Conservation (phyloP, 1,140 invertebrate genomes). For the Tyrophagus putrescentiae region DNA sequence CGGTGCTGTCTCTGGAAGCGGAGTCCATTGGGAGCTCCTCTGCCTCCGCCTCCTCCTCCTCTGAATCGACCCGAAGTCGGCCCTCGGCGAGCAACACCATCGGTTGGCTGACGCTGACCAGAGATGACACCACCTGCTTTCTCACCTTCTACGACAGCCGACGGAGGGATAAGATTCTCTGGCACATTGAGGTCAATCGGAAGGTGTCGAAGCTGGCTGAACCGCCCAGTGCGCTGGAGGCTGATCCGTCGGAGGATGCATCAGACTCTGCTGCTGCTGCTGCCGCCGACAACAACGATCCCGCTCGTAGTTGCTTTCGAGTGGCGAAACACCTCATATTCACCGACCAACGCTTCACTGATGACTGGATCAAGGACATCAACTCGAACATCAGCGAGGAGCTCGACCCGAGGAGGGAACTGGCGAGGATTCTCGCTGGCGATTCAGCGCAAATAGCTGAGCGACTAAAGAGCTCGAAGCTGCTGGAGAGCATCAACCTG, state of each 20-base stretch:
- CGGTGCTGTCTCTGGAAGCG: background rate
- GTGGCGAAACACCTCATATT: background rate
- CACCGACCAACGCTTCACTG: background rate
- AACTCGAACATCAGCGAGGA: slow-evolving; percentile 10
- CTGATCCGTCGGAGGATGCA: no score
- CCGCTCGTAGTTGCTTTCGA: background rate
- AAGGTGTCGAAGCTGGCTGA: slow-evolving; percentile 2
- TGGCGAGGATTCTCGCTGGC: background rate
- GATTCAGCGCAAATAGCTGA: background rate
- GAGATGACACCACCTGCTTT: slow-evolving; percentile 2
- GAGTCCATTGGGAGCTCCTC: background rate
- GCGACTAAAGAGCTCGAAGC: background rate
- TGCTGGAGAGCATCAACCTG: background rate
- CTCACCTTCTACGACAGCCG: background rate
- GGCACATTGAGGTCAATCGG: slow-evolving; percentile 9
- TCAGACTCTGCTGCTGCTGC: no score
- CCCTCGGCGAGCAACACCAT: background rate
- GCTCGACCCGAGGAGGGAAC: background rate
- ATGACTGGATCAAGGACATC: slow-evolving; percentile 18
- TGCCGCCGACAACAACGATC: background rate
- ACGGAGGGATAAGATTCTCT: slow-evolving; percentile 1
- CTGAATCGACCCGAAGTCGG: background rate
- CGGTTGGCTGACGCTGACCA: background rate
- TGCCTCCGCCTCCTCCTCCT: no score
- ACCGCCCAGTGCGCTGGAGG: background rate